phyloP scores from a whole-genome alignment of 1,140 invertebrate species.

The Magallana angulata region DNA sequence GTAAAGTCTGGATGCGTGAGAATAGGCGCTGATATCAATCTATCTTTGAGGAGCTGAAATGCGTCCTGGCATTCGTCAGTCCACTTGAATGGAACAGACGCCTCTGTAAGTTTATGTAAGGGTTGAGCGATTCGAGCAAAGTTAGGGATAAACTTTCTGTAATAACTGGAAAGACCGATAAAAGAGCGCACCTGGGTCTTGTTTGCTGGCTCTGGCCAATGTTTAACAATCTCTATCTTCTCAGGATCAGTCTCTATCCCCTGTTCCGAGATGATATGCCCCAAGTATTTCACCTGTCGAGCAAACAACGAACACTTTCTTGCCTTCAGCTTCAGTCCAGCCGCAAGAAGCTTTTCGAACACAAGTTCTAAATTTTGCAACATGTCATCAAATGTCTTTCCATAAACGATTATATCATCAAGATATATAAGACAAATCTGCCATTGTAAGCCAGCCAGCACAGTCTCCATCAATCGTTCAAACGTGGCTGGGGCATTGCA shows the following conservation, averaged over 20 bases:
- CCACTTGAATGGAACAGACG: conserved; percentile 20
- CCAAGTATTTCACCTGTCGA: background rate
- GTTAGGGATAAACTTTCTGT: background rate
- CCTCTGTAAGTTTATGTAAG: conserved; percentile 23
- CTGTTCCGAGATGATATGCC: background rate
- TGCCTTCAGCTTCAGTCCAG: conserved; percentile 45
- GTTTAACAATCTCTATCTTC: background rate
- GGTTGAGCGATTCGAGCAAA: background rate
- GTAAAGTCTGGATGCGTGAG: conserved; percentile 69
- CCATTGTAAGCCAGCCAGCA: conserved; percentile 16
- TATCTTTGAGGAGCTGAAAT: conserved; percentile 61
- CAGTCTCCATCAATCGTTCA: background rate
- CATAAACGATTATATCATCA: conserved; percentile 50
- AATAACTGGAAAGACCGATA: conserved; percentile 8
- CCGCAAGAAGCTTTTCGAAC: conserved; percentile 28
- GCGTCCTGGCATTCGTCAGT: background rate
- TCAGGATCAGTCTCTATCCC: background rate
- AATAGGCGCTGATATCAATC: conserved; percentile 60
- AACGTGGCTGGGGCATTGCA: background rate
- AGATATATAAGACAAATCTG: conserved; percentile 40
- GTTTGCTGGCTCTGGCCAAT: background rate
- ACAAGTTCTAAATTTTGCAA: conserved; percentile 32
- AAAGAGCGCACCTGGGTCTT: background rate
- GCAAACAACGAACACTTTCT: conserved; percentile 46
- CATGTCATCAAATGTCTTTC: conserved; percentile 40